These are phyloP conservation scores for Amiota minor DNA, from an alignment of 2,888 invertebrate species.

Conservation along the genomic window DNA sequence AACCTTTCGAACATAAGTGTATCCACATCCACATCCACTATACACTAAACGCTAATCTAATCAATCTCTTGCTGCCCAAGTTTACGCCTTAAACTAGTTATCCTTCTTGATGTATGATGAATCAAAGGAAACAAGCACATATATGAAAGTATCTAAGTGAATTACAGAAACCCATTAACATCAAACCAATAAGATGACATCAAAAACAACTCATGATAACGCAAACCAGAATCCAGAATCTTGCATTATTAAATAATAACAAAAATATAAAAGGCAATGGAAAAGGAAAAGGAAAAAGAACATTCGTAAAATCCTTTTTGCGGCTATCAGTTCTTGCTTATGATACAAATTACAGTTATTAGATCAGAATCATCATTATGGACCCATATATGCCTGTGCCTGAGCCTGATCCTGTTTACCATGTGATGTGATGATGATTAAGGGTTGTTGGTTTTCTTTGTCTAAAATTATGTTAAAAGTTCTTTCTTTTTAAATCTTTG, in stretches of 20 bases:
- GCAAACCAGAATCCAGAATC: constrained; percentile 3
- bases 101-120: neutral
- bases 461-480: too few relatives aligned
- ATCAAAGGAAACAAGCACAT: constrained; percentile 8
- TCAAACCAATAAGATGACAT: constrained; percentile 8
- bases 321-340: neutral
- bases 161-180: constrained; percentile 23
- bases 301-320: constrained; percentile 18
- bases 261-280: neutral
- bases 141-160: constrained; percentile 15
- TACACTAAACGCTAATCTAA: constrained; percentile 3
- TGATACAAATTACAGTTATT: neutral
- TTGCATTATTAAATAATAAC: constrained; percentile 11
- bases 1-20: too few relatives aligned
- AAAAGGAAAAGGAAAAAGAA: neutral
- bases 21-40: too few relatives aligned
- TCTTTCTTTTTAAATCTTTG: too few relatives aligned
- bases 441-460: too few relatives aligned
- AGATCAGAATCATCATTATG: neutral
- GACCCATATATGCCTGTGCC: too few relatives aligned
- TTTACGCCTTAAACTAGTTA: constrained; percentile 9
- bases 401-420: too few relatives aligned
- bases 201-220: neutral
- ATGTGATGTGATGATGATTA: too few relatives aligned
- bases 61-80: neutral